These are phyloP conservation scores for Melanerpes aurifrons DNA, from an alignment of 2,113 vertebrate species.

Conservation along the genomic window DNA sequence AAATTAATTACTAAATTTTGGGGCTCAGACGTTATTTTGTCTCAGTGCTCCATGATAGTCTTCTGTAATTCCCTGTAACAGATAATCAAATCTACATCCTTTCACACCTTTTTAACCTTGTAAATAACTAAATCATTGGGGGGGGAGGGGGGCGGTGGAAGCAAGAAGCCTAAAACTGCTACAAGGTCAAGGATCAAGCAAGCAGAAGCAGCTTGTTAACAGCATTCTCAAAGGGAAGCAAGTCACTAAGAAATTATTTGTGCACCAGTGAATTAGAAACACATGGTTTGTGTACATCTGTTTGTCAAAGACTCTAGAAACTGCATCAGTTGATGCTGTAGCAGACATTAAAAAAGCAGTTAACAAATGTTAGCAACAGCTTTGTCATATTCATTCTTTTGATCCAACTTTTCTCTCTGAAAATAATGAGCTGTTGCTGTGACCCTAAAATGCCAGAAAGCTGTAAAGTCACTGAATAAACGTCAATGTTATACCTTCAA, in stretches of 20 bases:
- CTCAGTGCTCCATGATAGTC: background rate
- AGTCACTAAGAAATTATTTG: background rate
- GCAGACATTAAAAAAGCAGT: background rate
- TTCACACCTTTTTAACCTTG: constrained; percentile 10
- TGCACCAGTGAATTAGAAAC: background rate
- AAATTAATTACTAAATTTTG: background rate
- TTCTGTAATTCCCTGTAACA: background rate
- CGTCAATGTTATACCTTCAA: background rate
- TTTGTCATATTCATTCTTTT: background rate
- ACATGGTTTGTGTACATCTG: background rate
- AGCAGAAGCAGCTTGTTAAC: constrained; percentile 22
- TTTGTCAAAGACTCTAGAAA: constrained; percentile 2
- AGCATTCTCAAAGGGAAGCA: background rate
- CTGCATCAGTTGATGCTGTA: background rate
- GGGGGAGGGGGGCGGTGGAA: background rate
- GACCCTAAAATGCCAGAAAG: background rate
- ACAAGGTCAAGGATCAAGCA: constrained; percentile 14
- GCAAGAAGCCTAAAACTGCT: background rate
- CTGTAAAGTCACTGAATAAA: background rate
- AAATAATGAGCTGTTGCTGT: background rate
- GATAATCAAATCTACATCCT: background rate
- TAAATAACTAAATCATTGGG: background rate
- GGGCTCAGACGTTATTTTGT: background rate
- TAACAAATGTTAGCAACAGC: background rate
- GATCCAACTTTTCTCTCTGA: background rate